phyloP scores from a whole-genome alignment of 1,140 invertebrate species.

The Dermatophagoides farinae region DNA sequence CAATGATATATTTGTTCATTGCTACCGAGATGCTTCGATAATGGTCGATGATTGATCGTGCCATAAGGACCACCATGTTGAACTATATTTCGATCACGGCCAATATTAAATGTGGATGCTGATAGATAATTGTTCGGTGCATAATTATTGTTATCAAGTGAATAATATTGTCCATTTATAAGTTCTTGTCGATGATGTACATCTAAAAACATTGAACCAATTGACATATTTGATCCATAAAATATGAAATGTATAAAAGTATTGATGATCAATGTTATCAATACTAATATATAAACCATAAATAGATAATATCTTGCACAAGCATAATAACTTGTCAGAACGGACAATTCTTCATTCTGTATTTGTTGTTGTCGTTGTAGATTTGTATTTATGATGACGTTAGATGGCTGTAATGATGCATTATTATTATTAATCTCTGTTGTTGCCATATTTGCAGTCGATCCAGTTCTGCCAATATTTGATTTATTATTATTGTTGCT shows the following conservation, averaged over 20 bases:
- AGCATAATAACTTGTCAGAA: background rate
- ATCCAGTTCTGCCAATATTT: background rate
- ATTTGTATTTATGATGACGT: background rate
- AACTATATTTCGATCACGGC: too few relatives aligned
- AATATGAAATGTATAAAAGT: conserved; percentile 4
- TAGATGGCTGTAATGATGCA: background rate
- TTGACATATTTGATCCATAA: conserved; percentile 2
- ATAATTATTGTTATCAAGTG: background rate
- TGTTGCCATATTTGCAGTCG: background rate
- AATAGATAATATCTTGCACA: background rate
- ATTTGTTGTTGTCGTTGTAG: too few relatives aligned
- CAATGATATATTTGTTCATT: background rate
- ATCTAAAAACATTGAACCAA: conserved; percentile 3
- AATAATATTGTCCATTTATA: background rate
- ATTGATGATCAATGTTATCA: background rate
- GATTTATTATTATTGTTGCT: background rate
- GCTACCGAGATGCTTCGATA: too few relatives aligned
- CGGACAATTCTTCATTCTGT: background rate
- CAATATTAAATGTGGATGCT: too few relatives aligned
- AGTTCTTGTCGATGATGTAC: conserved; percentile 1
- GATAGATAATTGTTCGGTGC: background rate
- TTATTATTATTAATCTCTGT: background rate
- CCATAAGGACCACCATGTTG: background rate
- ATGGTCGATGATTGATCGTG: background rate
- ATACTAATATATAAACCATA: background rate